Evolutionary conservation across 2,888 invertebrate genomes (phyloP).

Genomic region (Spisula subtruncata): DNA sequence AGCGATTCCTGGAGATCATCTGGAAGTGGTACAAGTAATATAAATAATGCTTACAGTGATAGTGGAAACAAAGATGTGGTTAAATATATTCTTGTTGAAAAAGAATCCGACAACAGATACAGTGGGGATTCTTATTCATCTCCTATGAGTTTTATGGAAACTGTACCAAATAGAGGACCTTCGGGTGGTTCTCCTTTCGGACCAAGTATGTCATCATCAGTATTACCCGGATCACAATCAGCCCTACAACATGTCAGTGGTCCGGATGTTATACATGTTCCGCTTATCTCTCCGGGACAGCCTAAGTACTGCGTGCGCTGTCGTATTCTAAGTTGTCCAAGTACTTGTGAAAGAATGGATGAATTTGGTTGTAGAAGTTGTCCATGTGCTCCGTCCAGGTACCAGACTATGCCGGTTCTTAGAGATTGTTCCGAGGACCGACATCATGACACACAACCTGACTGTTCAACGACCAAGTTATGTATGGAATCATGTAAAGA

Average conservation of each 20-base stretch:
- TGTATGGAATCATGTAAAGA: conserved; percentile 67
- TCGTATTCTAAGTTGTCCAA: conserved; percentile 65
- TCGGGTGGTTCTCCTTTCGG: conserved; percentile 16
- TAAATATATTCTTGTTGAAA: conserved; percentile 59
- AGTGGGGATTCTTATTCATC: not conserved
- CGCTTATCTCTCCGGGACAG: conserved; percentile 63
- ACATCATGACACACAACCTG: not conserved
- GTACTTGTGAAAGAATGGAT: conserved; percentile 65
- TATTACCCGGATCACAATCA: conserved; percentile 5
- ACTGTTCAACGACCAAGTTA: conserved; percentile 58
- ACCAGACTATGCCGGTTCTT: conserved; percentile 62
- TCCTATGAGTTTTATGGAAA: not conserved
- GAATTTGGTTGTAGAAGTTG: conserved; percentile 70
- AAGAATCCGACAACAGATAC: conserved; percentile 32
- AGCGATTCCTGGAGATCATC: conserved; percentile 37
- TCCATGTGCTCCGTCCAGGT: conserved; percentile 67
- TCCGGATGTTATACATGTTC: conserved; percentile 54
- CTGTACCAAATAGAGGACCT: too few species aligned
- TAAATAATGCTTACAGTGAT: not conserved
- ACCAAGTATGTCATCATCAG: conserved; percentile 16
- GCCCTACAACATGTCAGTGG: conserved; percentile 35
- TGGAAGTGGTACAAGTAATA: not conserved
- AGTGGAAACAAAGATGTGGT: conserved; percentile 34
- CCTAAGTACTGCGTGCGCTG: conserved; percentile 70
- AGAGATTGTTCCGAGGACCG: conserved; percentile 39